A percentile compares a stretch with the other conserved stretches of the same genome.
Evolutionary conservation across 2,797 vertebrate species (phyloP).

Genomic region (Poecilia gillii): DNA sequence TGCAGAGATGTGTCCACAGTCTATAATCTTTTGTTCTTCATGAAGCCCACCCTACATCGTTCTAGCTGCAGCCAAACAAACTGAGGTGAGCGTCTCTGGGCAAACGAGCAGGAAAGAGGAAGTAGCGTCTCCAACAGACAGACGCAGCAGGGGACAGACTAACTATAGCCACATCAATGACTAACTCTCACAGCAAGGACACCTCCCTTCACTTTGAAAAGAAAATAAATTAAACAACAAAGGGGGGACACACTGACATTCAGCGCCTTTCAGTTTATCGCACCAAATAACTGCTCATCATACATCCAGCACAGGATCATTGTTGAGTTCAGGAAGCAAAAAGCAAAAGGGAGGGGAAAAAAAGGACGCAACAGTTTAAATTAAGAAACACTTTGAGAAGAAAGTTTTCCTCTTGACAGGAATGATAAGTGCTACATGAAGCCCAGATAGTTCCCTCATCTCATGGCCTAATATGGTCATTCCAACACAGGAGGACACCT

Average conservation of each 20-base stretch:
- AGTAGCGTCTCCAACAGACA: conserved; percentile 79
- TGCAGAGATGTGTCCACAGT: conserved; percentile 48
- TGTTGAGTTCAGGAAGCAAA: conserved; percentile 38
- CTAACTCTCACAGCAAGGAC: conserved; percentile 82
- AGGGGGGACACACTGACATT: conserved; percentile 83
- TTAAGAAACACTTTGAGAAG: conserved; percentile 54
- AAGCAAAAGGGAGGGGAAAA: background rate
- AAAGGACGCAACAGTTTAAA: conserved; percentile 23
- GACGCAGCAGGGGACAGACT: conserved; percentile 79
- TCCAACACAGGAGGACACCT: conserved; percentile 69
- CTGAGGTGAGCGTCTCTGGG: conserved; percentile 34
- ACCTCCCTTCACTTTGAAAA: conserved; percentile 87
- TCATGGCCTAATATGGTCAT: conserved; percentile 73
- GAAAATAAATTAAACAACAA: conserved; percentile 91
- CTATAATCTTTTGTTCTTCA: conserved; percentile 60
- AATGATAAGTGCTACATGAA: conserved; percentile 57
- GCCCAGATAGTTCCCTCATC: conserved; percentile 59
- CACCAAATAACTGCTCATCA: conserved; percentile 70
- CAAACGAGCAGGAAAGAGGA: conserved; percentile 58
- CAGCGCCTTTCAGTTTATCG: conserved; percentile 80
- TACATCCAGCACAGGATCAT: conserved; percentile 52
- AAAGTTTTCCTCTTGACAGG: conserved; percentile 50
- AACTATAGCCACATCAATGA: conserved; percentile 89
- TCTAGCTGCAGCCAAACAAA: conserved; percentile 47
- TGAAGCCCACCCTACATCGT: conserved; percentile 38